Percentiles rank a stretch among this genome's conserved stretches.
Conservation (phyloP, 2,888 invertebrate species). For the Calliphora vomitoria region DNA sequence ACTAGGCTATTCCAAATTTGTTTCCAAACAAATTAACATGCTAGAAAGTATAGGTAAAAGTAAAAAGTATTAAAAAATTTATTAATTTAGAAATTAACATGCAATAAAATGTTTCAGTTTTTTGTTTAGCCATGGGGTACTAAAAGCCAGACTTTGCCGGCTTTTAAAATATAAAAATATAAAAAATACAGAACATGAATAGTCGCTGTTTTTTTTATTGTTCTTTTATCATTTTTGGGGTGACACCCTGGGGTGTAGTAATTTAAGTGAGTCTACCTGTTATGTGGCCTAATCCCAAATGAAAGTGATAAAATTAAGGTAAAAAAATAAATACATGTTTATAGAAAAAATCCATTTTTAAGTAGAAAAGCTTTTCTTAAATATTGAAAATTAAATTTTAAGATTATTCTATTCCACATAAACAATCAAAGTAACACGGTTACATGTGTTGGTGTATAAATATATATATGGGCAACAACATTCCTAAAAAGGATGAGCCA, state of each 20-base stretch:
- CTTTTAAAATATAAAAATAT: not conserved
- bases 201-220: slow-evolving; percentile 27
- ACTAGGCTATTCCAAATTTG: not conserved
- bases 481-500: slow-evolving; percentile 63
- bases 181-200: not conserved
- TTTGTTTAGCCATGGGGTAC: slow-evolving; percentile 8
- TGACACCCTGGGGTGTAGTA: slow-evolving; percentile 55
- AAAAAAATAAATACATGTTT: not conserved
- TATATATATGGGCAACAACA: slow-evolving; percentile 40
- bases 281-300: slow-evolving; percentile 39
- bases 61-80: not conserved
- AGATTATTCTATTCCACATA: slow-evolving; percentile 29
- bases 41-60: not conserved
- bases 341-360: not conserved
- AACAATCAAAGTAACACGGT: slow-evolving; percentile 51
- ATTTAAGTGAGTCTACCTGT: slow-evolving; percentile 51
- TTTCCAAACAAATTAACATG: not conserved
- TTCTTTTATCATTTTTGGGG: slow-evolving; percentile 42
- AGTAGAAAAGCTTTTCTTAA: slow-evolving; percentile 51
- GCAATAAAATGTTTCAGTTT: slow-evolving; percentile 10
- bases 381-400: slow-evolving; percentile 51
- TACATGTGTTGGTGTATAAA: not conserved
- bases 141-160: slow-evolving; percentile 25
- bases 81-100: slow-evolving; percentile 29
- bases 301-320: slow-evolving; percentile 32